Evolutionary conservation across 1,140 invertebrate species (phyloP).

Genomic region (Pseudoatta argentina): DNA sequence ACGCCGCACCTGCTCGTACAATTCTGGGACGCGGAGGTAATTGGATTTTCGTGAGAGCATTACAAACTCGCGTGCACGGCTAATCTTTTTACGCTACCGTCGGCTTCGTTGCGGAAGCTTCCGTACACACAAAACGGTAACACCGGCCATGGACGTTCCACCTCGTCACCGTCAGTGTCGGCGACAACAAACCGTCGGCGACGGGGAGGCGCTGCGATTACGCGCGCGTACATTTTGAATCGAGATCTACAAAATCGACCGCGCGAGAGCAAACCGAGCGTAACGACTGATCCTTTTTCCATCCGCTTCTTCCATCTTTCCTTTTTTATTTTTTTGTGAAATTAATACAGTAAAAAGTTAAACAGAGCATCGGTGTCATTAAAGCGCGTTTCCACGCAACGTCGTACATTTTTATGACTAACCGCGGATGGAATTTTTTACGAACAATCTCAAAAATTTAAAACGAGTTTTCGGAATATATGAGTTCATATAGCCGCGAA

Average conservation of each 20-base stretch:
- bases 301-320: not conserved
- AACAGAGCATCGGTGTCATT: conserved; percentile 60
- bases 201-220: conserved; percentile 7
- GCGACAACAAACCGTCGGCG: conserved; percentile 9
- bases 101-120: conserved; percentile 45
- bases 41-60: conserved; percentile 67
- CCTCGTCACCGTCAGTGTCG: conserved; percentile 28
- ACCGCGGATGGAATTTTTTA: conserved; percentile 64
- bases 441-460: conserved; percentile 65
- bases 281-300: conserved; percentile 4
- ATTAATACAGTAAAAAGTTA: conserved; percentile 57
- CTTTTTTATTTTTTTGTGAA: not conserved
- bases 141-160: conserved; percentile 13
- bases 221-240: conserved; percentile 1
- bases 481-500: conserved; percentile 58
- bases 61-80: conserved; percentile 51
- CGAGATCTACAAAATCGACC: conserved; percentile 25
- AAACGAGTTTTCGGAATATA: conserved; percentile 59
- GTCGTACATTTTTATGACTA: conserved; percentile 60
- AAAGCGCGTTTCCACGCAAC: conserved; percentile 52
- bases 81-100: conserved; percentile 68
- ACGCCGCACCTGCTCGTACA: conserved; percentile 37
- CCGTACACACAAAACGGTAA: conserved; percentile 53
- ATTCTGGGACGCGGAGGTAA: conserved; percentile 60
- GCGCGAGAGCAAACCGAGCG: not conserved